Evolutionary conservation across 2,888 invertebrate genomes (phyloP).

Genomic region (Shargacucullia verbasci): DNA sequence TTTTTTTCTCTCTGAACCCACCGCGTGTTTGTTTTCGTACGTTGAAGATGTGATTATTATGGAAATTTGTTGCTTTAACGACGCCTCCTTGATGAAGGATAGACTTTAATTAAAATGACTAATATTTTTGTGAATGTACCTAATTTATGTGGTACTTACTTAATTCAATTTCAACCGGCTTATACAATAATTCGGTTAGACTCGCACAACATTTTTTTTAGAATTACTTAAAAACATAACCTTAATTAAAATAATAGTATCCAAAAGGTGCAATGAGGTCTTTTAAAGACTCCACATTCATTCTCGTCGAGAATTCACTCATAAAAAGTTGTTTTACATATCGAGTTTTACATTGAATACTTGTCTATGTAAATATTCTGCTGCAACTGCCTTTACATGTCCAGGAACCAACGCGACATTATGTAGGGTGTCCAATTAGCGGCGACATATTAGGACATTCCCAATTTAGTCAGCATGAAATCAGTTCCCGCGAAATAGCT

Average conservation of each 20-base stretch:
- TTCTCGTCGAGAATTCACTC: conserved; percentile 28
- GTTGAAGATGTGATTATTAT: conserved; percentile 83
- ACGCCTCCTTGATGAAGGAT: conserved; percentile 70
- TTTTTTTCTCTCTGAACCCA: conserved; percentile 66
- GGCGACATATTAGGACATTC: conserved; percentile 63
- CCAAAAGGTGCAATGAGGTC: conserved; percentile 11
- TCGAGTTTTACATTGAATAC: conserved; percentile 44
- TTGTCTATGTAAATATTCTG: conserved; percentile 41
- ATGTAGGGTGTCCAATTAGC: conserved; percentile 69
- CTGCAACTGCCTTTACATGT: conserved; percentile 22
- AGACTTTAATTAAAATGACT: conserved; percentile 73
- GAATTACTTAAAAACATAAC: not conserved
- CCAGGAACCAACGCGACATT: conserved; percentile 20
- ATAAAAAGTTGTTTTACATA: conserved; percentile 42
- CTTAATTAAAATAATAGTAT: conserved; percentile 12
- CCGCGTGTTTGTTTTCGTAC: conserved; percentile 87
- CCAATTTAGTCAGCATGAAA: conserved; percentile 62
- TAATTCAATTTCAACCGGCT: too few relatives aligned
- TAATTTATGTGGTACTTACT: too few relatives aligned
- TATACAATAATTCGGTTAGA: too few relatives aligned
- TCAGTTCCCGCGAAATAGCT: conserved; percentile 72
- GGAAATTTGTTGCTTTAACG: conserved; percentile 70
- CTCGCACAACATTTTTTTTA: too few relatives aligned
- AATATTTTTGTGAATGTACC: not conserved
- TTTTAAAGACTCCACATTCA: conserved; percentile 8